Evolutionary conservation across 2,113 vertebrate genomes (phyloP).

Genomic region (Macquaria ambigua): DNA sequence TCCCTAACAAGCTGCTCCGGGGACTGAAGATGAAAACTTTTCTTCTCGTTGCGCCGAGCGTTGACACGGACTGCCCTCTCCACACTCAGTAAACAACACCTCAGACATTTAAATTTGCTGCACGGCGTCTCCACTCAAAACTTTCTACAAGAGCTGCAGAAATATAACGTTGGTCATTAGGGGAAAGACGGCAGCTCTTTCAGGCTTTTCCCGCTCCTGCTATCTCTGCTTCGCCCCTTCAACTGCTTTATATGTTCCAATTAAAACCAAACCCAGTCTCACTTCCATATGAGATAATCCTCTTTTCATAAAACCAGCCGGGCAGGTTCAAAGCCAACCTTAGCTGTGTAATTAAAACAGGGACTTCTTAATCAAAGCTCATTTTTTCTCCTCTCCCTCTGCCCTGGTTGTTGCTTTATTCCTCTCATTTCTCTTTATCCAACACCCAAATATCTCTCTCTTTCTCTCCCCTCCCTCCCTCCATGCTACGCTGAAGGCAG

Average conservation of each 20-base stretch:
- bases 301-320: conserved; percentile 48
- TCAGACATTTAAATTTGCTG: conserved; percentile 10
- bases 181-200: conserved; percentile 3
- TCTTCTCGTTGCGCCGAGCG: not conserved
- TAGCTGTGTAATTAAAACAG: conserved; percentile 54
- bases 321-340: conserved; percentile 52
- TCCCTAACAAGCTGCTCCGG: conserved; percentile 32
- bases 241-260: conserved; percentile 34
- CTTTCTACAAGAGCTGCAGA: not conserved
- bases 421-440: conserved; percentile 24
- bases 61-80: conserved; percentile 8
- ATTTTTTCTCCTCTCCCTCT: conserved; percentile 13
- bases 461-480: not conserved
- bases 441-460: not conserved
- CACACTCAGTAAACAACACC: conserved; percentile 17
- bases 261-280: conserved; percentile 46
- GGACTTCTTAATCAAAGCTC: conserved; percentile 32
- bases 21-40: conserved; percentile 9
- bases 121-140: not conserved
- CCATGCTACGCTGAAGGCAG: not conserved
- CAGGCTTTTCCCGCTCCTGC: conserved; percentile 16
- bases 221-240: conserved; percentile 12
- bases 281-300: conserved; percentile 47
- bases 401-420: conserved; percentile 15
- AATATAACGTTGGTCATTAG: not conserved